Evolutionary conservation across 1,140 invertebrate species (phyloP), one percentile per base, ranked within the genome.

Genomic region (Aphaenogaster rudis): DNA sequence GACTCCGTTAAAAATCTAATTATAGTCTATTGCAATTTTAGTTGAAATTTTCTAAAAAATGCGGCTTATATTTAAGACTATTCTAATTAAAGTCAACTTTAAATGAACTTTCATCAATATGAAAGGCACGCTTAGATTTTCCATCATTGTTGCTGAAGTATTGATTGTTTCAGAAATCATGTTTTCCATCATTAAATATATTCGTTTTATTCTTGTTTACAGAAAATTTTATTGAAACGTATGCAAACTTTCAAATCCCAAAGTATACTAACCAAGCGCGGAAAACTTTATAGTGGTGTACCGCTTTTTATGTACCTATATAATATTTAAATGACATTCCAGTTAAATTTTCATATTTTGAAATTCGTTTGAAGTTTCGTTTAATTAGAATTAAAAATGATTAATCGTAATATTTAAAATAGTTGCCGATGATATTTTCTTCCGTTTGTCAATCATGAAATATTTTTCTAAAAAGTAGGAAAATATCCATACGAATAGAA

Each of bases 21-120:
- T 59, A 72, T 21, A 15, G 7, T 50, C n/a, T 52, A 17, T 36
- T 11, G 28, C 39, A 45, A 64, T 39, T 52, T 67, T 28, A 42
- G 11, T 71, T 28, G 7, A 67, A 79, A 81, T 81, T 57, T 69
- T 57, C 21, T 67, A 45, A 28, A 28, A 28, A 28, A 71, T 79
- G 8, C 36, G 13, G 9, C n/a, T 66, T 81, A 28, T 76, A 42
- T 57, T 72, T 57, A 50, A 67, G 11, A 67, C 7, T 72, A 8
- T 1, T 1, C 21, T 82, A 57, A 82, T 61, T 59, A 72, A 72
- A 45, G 21, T 71, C 15, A 28, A 59, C 28, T 28, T 59, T 48
- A 82, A 82, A 45, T 45, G 5, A 82, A 54, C 15, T 59, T 28
- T 2, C 11, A 15, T 6, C 17, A 2, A 45, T 39, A 33, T 11